phyloP scores from a whole-genome alignment of 2,113 vertebrate species.

The Brienomyrus longianalis region DNA sequence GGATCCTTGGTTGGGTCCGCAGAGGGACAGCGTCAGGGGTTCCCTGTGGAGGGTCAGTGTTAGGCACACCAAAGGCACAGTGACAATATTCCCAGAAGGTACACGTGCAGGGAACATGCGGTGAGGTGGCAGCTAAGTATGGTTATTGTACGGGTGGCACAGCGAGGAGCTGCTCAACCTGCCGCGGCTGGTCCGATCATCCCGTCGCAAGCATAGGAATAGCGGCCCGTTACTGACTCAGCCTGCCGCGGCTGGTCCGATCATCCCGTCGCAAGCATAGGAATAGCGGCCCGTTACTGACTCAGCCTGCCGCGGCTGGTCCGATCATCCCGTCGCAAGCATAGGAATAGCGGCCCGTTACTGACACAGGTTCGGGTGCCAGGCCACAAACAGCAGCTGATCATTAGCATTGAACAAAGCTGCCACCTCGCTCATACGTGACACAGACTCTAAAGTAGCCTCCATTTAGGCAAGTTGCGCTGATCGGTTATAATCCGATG shows the following conservation, averaged over 20 bases:
- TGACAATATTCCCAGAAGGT: slow-evolving; percentile 15
- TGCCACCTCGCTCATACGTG: not conserved
- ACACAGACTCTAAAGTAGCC: not conserved
- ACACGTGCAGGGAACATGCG: slow-evolving; percentile 35
- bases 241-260: slow-evolving; percentile 30
- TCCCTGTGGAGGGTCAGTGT: not conserved
- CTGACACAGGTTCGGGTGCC: slow-evolving; percentile 20
- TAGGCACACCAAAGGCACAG: not conserved
- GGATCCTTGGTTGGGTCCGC: not conserved
- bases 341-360: too few species aligned
- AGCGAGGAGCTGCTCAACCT: too few species aligned
- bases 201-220: slow-evolving; percentile 29
- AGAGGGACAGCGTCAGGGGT: too few species aligned
- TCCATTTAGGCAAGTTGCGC: not conserved
- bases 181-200: slow-evolving; percentile 45
- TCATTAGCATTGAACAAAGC: not conserved
- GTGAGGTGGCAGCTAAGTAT: not conserved
- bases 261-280: not conserved
- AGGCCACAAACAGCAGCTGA: slow-evolving; percentile 34
- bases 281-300: too few species aligned
- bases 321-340: too few species aligned
- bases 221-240: too few species aligned
- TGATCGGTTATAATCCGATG: not conserved
- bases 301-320: too few species aligned
- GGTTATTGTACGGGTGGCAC: too few species aligned